Base-by-base conservation (phyloP, 2,797 vertebrate genomes). In the Diplodus sargus region DNA sequence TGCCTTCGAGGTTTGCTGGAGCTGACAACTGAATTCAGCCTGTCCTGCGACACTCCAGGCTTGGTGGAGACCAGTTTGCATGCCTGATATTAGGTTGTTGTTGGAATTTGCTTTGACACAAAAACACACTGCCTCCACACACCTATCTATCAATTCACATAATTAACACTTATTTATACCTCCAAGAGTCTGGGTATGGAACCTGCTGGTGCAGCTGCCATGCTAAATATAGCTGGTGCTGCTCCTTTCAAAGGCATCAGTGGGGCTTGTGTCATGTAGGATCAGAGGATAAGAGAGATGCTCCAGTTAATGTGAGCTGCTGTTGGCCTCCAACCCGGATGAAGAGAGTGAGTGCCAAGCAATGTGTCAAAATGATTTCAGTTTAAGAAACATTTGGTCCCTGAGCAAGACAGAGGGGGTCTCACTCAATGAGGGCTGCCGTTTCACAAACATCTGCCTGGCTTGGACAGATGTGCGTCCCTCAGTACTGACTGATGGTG, bases 211-310 rank as follows among this genome's bases (percentile, higher is more conserved):
- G 74, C 87, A 91, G 91, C 89, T 91, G 87, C 84, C 60, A 53
- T 25, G 73, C 88, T 94, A 93, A 89, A 94, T 90, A 92, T 92
- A 93, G 78, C 80, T 5, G 69, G 59, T 47, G 75, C 79, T 87
- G 78, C 87, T 93, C 79, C 68, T 89, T 85, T 90, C 85, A 88
- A 75, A 85, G 85, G 71, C 84, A 87, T 84, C 86, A 85, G 74
- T 68, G 77, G 78, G 78, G 73, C 80, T 90, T 47, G 85, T 85
- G 88, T 91, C 89, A 88, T 62, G 87, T 70, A 86, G 84, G 78
- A 87, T 86, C 86, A 85, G 76, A 79, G 84, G 80, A 86, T 85
- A 76, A 90, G 68, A 74, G 84, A 84, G 81, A 89, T 82, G 84
- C 80, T 90, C 78, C 74, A 76, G 84, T 89, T 90, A 84, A 92